phyloP scores from a whole-genome alignment of 2,113 vertebrate species.

The Solea solea region DNA sequence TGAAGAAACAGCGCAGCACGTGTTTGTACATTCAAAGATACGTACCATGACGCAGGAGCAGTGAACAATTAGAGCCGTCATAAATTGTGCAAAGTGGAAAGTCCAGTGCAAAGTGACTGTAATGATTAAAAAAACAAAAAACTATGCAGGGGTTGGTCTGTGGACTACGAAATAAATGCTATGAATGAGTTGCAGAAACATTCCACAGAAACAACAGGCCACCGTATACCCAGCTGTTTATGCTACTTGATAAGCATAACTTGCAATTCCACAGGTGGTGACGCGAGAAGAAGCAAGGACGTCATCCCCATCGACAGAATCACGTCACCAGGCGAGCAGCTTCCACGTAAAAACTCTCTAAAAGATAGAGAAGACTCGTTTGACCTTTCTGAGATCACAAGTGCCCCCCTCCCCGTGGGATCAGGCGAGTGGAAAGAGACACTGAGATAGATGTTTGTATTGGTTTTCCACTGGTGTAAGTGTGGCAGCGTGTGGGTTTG shows the following conservation, averaged over 20 bases:
- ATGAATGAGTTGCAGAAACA: background rate
- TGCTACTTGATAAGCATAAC: too few relatives aligned
- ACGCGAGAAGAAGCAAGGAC: background rate
- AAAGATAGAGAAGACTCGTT: background rate
- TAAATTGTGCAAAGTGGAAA: conserved; percentile 56
- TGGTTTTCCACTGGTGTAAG: background rate
- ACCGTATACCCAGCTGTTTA: too few relatives aligned
- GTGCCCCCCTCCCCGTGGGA: conserved; percentile 4
- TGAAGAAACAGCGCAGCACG: conserved; percentile 59
- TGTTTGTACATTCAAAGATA: conserved; percentile 60
- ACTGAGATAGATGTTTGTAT: conserved; percentile 2
- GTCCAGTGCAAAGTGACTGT: conserved; percentile 20
- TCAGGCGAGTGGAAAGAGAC: background rate
- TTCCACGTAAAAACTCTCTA: background rate
- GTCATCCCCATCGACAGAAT: background rate
- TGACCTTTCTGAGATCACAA: conserved; percentile 20
- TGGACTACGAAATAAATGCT: conserved; percentile 12
- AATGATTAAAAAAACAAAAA: conserved; percentile 58
- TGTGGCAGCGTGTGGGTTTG: background rate
- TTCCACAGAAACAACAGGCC: conserved; percentile 2
- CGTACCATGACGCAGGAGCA: conserved; percentile 15
- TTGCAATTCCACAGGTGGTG: background rate
- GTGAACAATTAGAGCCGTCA: conserved; percentile 52
- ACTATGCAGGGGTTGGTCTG: background rate
- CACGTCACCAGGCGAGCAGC: conserved; percentile 1